These are phyloP conservation scores for Chrysotoxum bicinctum DNA, from an alignment of 2,888 invertebrate genomes.

Conservation along the genomic window DNA sequence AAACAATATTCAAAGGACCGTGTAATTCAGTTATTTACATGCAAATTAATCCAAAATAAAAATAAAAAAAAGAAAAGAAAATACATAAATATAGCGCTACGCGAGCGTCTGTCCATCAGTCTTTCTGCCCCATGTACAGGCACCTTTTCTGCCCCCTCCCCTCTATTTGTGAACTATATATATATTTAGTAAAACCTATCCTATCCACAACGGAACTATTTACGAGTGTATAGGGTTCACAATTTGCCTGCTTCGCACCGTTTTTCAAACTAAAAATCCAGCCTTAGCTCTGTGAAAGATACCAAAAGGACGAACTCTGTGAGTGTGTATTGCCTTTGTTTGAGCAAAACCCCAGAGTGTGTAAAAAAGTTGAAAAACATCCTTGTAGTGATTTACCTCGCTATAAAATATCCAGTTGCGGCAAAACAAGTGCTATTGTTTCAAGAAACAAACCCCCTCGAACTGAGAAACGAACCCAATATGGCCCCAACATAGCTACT, in stretches of 20 bases:
- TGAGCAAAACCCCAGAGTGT: slow-evolving; percentile 28
- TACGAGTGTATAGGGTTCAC: slow-evolving; percentile 65
- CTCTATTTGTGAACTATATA: not conserved
- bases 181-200: slow-evolving; percentile 22
- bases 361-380: slow-evolving; percentile 45
- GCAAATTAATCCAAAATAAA: slow-evolving; percentile 71
- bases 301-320: slow-evolving; percentile 2
- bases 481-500: slow-evolving; percentile 8
- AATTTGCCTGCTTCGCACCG: slow-evolving; percentile 59
- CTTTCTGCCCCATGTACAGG: not conserved
- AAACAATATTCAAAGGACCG: slow-evolving; percentile 73
- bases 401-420: slow-evolving; percentile 72
- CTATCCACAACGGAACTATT: slow-evolving; percentile 69
- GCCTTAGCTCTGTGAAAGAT: slow-evolving; percentile 8
- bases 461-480: not conserved
- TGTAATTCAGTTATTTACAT: slow-evolving; percentile 73
- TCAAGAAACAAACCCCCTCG: slow-evolving; percentile 9
- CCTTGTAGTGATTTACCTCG: slow-evolving; percentile 69
- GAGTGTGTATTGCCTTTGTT: slow-evolving; percentile 40
- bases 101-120: slow-evolving; percentile 67
- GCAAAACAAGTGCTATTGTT: slow-evolving; percentile 72
- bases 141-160: not conserved
- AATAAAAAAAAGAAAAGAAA: not conserved
- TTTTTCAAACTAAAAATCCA: slow-evolving; percentile 35
- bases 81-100: slow-evolving; percentile 34